Percentiles rank a stretch among this genome's conserved stretches.
Conservation (phyloP, 2,113 vertebrate species). For the Erythrocercus mccallii region DNA sequence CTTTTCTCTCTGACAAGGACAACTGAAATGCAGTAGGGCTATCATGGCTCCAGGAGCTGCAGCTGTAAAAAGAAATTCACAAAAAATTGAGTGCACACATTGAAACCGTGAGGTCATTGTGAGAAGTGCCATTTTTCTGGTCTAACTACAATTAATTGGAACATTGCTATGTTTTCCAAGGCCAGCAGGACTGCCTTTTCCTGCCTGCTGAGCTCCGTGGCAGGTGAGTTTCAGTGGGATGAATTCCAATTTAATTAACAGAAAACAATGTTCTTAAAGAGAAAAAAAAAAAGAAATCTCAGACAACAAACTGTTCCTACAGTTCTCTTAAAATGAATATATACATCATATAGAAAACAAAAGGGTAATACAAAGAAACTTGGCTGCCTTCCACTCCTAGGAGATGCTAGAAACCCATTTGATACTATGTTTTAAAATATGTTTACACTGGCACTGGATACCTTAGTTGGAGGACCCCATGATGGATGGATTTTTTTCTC, state of each 20-base stretch:
- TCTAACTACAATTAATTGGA: slow-evolving; percentile 8
- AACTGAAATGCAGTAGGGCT: neutral
- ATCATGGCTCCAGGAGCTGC: neutral
- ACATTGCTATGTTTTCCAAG: neutral
- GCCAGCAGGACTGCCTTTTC: neutral
- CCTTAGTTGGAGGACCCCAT: neutral
- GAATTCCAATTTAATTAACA: slow-evolving; percentile 20
- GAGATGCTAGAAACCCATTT: neutral
- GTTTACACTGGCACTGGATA: neutral
- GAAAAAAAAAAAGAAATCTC: neutral
- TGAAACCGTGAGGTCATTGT: neutral
- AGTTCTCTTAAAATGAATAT: neutral
- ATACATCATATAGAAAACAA: neutral
- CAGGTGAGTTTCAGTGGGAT: slow-evolving; percentile 24
- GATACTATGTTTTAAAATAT: neutral
- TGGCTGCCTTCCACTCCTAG: neutral
- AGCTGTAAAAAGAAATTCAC: neutral
- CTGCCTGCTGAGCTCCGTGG: neutral
- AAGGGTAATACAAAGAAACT: neutral
- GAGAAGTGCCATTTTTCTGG: neutral
- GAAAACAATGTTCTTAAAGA: neutral
- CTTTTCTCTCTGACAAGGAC: neutral
- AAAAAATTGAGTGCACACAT: neutral
- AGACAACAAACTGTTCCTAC: neutral
- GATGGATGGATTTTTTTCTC: neutral